A percentile compares a stretch with the other conserved stretches of the same genome.
phyloP scores from a whole-genome alignment of 2,888 invertebrate species.

The Elegia similella region DNA sequence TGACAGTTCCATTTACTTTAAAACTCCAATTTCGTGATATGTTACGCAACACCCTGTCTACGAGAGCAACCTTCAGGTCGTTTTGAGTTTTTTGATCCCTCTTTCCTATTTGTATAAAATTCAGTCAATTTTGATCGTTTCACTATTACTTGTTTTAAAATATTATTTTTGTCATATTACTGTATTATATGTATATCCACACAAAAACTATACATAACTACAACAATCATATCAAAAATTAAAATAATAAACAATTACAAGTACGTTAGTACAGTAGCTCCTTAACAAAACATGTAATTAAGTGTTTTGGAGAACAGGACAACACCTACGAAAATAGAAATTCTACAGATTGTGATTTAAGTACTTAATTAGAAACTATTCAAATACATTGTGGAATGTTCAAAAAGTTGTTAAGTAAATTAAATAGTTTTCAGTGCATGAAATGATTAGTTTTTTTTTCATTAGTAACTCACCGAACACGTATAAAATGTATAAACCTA shows the following conservation, averaged over 20 bases:
- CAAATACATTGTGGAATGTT: slow-evolving; percentile 52
- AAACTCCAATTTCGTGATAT: slow-evolving; percentile 60
- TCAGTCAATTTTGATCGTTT: slow-evolving; percentile 50
- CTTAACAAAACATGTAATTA: neutral
- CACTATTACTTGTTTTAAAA: neutral
- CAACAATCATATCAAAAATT: slow-evolving; percentile 4
- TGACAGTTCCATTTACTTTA: slow-evolving; percentile 21
- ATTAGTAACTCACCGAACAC: neutral
- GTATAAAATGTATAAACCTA: slow-evolving; percentile 8
- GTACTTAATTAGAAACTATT: slow-evolving; percentile 32
- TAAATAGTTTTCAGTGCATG: slow-evolving; percentile 43
- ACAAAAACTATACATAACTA: slow-evolving; percentile 8
- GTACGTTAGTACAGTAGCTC: neutral
- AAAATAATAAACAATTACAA: neutral
- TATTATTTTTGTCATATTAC: slow-evolving; percentile 15
- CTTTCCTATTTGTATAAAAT: slow-evolving; percentile 48
- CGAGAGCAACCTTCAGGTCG: slow-evolving; percentile 55
- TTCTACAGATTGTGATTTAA: slow-evolving; percentile 17
- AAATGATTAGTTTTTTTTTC: neutral
- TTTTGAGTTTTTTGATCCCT: slow-evolving; percentile 65
- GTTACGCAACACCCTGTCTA: slow-evolving; percentile 70
- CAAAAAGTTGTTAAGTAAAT: slow-evolving; percentile 30
- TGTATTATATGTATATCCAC: too few relatives aligned
- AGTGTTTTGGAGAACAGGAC: neutral
- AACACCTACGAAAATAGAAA: slow-evolving; percentile 1